Conservation (phyloP, 2,797 vertebrate species). For the Sebastes vulpes region DNA sequence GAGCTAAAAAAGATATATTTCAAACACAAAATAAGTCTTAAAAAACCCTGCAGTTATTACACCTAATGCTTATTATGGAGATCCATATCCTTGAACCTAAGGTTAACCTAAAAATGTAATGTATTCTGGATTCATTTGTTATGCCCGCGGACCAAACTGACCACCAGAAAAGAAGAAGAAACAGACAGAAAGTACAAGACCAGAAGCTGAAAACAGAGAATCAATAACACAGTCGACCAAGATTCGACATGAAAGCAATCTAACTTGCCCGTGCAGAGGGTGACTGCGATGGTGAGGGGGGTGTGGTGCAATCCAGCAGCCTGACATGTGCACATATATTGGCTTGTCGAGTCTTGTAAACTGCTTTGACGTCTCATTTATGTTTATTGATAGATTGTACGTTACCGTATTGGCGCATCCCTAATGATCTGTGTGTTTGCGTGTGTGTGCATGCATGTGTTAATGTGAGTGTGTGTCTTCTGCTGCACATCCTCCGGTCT, state of each 20-base stretch:
- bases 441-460: neutral
- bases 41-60: neutral
- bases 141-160: neutral
- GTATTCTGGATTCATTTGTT: neutral
- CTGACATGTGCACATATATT: slow-evolving; percentile 6
- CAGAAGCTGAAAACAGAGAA: slow-evolving; percentile 13
- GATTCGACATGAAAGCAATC: slow-evolving; percentile 36
- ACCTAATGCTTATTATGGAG: neutral
- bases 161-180: neutral
- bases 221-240: slow-evolving; percentile 17
- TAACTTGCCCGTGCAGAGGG: neutral
- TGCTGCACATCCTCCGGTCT: slow-evolving; percentile 50
- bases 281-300: neutral
- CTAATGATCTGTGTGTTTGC: slow-evolving; percentile 28
- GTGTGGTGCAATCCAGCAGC: slow-evolving; percentile 4
- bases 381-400: slow-evolving; percentile 57
- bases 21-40: neutral
- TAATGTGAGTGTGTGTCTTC: slow-evolving; percentile 12
- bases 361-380: slow-evolving; percentile 50
- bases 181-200: neutral
- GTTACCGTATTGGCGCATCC: slow-evolving; percentile 54
- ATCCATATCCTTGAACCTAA: neutral
- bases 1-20: neutral
- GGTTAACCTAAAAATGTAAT: neutral
- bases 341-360: slow-evolving; percentile 26